These are phyloP conservation scores for Ptychodera flava DNA, from an alignment of 35 echinoderm and acorn worm genomes.

Conservation along the genomic window DNA sequence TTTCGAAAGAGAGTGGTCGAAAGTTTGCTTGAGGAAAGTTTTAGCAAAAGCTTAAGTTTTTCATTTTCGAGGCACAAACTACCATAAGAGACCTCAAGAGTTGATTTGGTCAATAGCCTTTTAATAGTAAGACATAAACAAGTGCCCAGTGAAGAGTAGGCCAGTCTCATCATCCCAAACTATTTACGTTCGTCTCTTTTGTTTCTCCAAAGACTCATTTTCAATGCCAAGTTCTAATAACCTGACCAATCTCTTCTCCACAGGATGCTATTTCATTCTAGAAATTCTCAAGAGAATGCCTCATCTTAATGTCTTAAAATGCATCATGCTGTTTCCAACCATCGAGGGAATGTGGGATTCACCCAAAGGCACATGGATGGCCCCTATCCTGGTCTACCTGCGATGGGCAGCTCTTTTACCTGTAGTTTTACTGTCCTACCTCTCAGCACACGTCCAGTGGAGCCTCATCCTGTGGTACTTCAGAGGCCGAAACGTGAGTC, in stretches of 20 bases:
- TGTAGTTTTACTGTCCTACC: conserved; percentile 28
- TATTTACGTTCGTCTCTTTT: no score
- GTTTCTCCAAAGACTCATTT: no score
- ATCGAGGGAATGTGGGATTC: conserved; percentile 57
- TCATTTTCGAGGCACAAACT: no score
- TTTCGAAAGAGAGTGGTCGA: no score
- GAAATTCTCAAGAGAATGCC: conserved; percentile 50
- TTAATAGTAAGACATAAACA: no score
- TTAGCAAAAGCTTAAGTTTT: no score
- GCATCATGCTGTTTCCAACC: conserved; percentile 56
- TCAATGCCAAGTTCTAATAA: no score
- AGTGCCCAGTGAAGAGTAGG: no score
- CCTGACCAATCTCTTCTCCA: not conserved
- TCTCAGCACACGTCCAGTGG: conserved; percentile 55
- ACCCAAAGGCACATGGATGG: conserved; percentile 36
- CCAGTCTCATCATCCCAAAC: no score
- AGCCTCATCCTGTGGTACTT: conserved; percentile 48
- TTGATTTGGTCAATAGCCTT: no score
- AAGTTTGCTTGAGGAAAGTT: no score
- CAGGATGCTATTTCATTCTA: conserved; percentile 70
- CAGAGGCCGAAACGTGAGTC: conserved; percentile 35
- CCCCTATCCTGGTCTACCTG: conserved; percentile 36
- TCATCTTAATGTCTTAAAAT: conserved; percentile 35
- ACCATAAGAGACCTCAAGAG: no score
- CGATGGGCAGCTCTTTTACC: conserved; percentile 35